Evolutionary conservation across 1,140 invertebrate genomes (phyloP), one percentile per base, ranked within the genome.

Genomic region (Panonychus citri): DNA sequence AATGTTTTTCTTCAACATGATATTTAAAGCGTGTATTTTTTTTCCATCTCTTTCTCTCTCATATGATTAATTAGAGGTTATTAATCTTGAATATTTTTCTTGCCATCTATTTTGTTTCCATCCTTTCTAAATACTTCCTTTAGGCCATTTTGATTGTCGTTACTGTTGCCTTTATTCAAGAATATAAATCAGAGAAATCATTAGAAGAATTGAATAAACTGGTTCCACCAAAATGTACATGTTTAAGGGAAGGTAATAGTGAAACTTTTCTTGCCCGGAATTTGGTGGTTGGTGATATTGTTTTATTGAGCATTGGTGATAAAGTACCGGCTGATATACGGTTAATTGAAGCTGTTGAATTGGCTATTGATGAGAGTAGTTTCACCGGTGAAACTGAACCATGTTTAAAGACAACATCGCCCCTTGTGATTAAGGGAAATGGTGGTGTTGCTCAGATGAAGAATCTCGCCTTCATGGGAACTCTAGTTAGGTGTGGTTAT

Each of bases 381-480:
- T 96, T 99, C 68, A 99, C 94, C 0, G 95, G 50, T 26, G 66
- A 66, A 62, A 86, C 83, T 0, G 83, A 86, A 66, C 85, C 83
- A 26, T 78, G 80, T 1, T 68, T 72, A 19, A 88, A 88, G 71
- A 74, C 72, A 17, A 76, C 76, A 1, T 25, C 30, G 27, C 27
- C 48, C 12, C 19, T 55, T 26, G 42, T 42, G 12, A 15, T 21
- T 12, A 34, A 57, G 48, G 39, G 12, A 25, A 65, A 64, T 63
- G 61, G 61, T 12, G n/a, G n/a, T 34, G 60, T 61, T 17, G 77
- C 79, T 28, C 77, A 80, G 39, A 83, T 86, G 68, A 81, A 79
- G 62, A 97, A 97, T 70, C 83, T 98, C 58, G 89, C 87, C 4
- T 99, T 96, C 68, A 95, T 98, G 91, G 95, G 95, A 37, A 97